Percentiles rank a stretch among this genome's conserved stretches.
Conservation (phyloP, 2,797 vertebrate species). For the Mastacembelus armatus region DNA sequence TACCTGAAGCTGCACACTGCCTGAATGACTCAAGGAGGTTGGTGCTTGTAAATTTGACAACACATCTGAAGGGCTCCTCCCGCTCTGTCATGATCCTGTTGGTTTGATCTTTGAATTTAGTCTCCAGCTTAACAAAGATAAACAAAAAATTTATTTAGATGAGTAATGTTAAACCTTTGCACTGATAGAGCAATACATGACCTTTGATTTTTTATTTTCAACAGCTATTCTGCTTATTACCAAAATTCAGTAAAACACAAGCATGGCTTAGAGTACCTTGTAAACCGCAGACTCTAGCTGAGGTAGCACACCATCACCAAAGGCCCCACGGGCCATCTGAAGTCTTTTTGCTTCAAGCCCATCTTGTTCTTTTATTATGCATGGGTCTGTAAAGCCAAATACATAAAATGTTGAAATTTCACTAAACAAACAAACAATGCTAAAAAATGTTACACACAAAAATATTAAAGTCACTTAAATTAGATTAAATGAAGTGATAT, state of each 20-base stretch:
- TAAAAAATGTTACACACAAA: no score
- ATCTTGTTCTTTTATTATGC: slow-evolving; percentile 86
- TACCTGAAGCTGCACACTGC: slow-evolving; percentile 89
- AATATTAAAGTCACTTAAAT: not conserved
- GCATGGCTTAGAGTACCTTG: slow-evolving; percentile 66
- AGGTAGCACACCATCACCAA: slow-evolving; percentile 86
- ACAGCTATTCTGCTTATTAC: not conserved
- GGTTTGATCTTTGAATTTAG: slow-evolving; percentile 85
- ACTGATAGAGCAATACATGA: not conserved
- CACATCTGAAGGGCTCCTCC: slow-evolving; percentile 87
- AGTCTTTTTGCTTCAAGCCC: slow-evolving; percentile 77
- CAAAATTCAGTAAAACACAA: not conserved
- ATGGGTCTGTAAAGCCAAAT: slow-evolving; percentile 76
- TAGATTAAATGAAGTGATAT: slow-evolving; percentile 3
- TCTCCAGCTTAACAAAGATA: slow-evolving; percentile 88
- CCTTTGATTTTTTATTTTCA: not conserved
- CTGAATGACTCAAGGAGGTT: slow-evolving; percentile 92
- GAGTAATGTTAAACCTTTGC: not conserved
- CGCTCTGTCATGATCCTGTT: slow-evolving; percentile 76
- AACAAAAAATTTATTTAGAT: not conserved
- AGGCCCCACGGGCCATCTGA: slow-evolving; percentile 85
- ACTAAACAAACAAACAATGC: not conserved
- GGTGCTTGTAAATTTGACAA: slow-evolving; percentile 91
- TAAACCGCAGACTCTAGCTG: slow-evolving; percentile 89
- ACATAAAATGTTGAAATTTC: not conserved